phyloP scores from a whole-genome alignment of 2,888 invertebrate species.

The Caenorhabditis panamensis region DNA sequence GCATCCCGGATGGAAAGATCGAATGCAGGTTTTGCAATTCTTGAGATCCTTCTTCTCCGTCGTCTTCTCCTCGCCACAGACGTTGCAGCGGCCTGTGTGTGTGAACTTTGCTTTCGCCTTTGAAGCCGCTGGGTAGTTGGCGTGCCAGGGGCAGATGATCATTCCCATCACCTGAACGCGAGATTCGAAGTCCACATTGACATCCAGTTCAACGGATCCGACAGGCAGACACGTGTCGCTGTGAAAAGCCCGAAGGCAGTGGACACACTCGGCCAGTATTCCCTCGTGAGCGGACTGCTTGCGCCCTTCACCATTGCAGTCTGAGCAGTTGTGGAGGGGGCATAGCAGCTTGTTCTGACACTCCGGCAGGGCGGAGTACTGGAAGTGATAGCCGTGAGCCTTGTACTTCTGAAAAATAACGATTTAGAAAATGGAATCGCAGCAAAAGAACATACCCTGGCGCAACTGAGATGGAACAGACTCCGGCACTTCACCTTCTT shows the following conservation, averaged over 20 bases:
- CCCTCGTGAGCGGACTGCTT: slow-evolving; percentile 13
- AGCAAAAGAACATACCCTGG: not conserved
- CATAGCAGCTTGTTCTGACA: slow-evolving; percentile 33
- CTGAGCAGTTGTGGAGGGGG: slow-evolving; percentile 19
- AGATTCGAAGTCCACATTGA: not conserved
- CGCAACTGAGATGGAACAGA: not conserved
- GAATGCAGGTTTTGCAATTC: slow-evolving; percentile 9
- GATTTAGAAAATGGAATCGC: not conserved
- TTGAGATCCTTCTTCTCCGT: not conserved
- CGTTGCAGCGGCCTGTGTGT: not conserved
- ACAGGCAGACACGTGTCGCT: slow-evolving; percentile 8
- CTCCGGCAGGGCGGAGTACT: slow-evolving; percentile 8
- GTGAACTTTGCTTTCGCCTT: too few relatives aligned
- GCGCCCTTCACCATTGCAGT: not conserved
- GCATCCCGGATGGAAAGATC: slow-evolving; percentile 8
- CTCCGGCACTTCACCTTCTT: too few relatives aligned
- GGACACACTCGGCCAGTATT: not conserved
- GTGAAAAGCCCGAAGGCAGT: slow-evolving; percentile 24
- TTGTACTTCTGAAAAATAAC: slow-evolving; percentile 26
- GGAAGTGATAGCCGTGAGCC: not conserved
- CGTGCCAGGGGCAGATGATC: not conserved
- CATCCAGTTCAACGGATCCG: slow-evolving; percentile 3
- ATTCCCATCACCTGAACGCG: not conserved
- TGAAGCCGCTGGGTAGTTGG: not conserved
- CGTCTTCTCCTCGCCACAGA: not conserved